phyloP scores from a whole-genome alignment of 2,113 vertebrate genomes.

The Nycticryphes semicollaris region DNA sequence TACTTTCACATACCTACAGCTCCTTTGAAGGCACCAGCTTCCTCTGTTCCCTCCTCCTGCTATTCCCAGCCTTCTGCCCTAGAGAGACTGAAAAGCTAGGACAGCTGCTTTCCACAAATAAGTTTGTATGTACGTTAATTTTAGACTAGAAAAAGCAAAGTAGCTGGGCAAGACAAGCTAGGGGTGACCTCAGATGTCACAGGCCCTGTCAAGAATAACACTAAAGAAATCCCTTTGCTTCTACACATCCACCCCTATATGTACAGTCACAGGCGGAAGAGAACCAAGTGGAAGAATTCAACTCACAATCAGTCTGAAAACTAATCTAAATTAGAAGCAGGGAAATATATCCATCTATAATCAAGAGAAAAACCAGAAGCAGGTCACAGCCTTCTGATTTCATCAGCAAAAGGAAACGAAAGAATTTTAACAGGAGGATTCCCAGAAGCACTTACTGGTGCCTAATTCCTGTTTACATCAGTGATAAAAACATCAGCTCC shows the following conservation, averaged over 20 bases:
- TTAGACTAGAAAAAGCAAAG: conserved; percentile 35
- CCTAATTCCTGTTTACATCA: conserved; percentile 52
- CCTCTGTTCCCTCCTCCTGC: not conserved
- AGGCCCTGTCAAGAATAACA: not conserved
- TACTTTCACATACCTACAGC: conserved; percentile 7
- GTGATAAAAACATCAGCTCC: conserved; percentile 24
- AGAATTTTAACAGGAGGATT: not conserved
- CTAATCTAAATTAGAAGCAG: not conserved
- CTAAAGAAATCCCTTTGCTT: not conserved
- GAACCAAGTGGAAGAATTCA: not conserved
- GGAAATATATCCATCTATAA: not conserved
- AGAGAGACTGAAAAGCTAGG: not conserved
- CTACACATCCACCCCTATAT: not conserved
- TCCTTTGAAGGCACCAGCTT: not conserved
- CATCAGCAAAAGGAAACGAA: not conserved
- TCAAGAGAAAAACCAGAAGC: not conserved
- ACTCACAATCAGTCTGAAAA: not conserved
- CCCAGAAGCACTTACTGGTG: conserved; percentile 12
- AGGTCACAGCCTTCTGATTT: not conserved
- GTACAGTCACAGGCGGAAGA: accelerated
- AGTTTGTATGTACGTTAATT: conserved; percentile 19
- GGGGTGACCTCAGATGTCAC: conserved; percentile 9
- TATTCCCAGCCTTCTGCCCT: not conserved
- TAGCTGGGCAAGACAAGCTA: not conserved
- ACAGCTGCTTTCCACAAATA: conserved; percentile 55